Evolutionary conservation across 2,113 vertebrate species (phyloP).

Genomic region (Galbula dea): DNA sequence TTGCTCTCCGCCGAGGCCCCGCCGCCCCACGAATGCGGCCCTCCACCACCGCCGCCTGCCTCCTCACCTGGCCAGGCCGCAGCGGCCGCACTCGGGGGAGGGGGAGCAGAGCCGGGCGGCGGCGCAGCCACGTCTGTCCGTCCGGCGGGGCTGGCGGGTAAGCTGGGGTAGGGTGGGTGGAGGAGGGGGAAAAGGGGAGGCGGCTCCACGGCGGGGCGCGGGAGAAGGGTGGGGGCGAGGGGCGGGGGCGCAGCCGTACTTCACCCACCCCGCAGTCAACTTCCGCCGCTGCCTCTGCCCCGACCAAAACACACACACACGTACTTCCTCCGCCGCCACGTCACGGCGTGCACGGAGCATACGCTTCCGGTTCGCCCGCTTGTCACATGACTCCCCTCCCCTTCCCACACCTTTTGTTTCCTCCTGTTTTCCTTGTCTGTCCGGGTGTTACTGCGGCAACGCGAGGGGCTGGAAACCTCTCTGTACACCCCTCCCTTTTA

Average conservation of each 20-base stretch:
- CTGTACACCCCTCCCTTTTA: accelerated
- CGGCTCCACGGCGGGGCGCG: neutral
- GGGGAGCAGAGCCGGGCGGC: neutral
- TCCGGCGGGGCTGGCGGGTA: neutral
- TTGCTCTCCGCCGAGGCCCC: neutral
- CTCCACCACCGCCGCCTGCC: neutral
- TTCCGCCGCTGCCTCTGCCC: conserved; percentile 47
- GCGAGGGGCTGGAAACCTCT: no score
- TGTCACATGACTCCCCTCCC: neutral
- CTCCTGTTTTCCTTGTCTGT: accelerated
- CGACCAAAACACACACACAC: conserved; percentile 60
- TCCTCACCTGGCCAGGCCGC: conserved; percentile 20
- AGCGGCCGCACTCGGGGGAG: neutral
- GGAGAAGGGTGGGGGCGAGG: neutral
- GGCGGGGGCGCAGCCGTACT: conserved; percentile 21
- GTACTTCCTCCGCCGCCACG: conserved; percentile 41
- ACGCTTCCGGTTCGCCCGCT: conserved; percentile 1
- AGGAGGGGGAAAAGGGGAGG: neutral
- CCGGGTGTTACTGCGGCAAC: neutral
- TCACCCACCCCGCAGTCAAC: conserved; percentile 42
- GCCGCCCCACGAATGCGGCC: neutral
- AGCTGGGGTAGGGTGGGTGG: neutral
- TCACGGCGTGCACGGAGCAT: neutral
- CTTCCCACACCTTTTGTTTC: neutral
- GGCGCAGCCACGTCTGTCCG: neutral